Evolutionary conservation across 2,888 invertebrate genomes (phyloP), one percentile per base, ranked within the genome.

Genomic region (Alcis repandata): DNA sequence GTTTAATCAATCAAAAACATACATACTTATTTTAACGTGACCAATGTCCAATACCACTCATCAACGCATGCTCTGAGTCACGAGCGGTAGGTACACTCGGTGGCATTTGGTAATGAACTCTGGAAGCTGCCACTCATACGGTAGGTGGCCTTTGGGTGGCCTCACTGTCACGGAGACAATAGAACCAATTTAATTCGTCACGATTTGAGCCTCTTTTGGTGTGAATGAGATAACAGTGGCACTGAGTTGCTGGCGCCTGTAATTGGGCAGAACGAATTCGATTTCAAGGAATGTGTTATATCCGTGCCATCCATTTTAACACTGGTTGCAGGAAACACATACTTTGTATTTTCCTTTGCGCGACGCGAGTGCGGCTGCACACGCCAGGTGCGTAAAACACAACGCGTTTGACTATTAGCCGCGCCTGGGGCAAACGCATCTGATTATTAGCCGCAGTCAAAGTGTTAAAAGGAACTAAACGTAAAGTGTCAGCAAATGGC

Each of bases 141-240:
- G 62, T 33, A 45, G 51, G 45, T 59, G 49, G 54, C 64, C 64
- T 64, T 58, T 51, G 22, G 17, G 15, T 27, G 49, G 41, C 59
- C 64, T 64, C 43, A 1, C n/a, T 41, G 64, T 56, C 54, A 38
- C 15, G 45, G 45, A 57, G 51, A 65, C 60, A 65, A 65, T 56
- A 36, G 51, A 38, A 38, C 40, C 53, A 40, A 59, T 60, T 52
- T 56, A 32, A 60, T 38, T 11, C 19, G 32, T 56, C 65, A 65
- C 65, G 65, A 65, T 36, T 22, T 32, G 15, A 22, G 1, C 41
- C 20, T 46, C 41, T 58, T 53, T 48, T 41, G 41, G 46, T 20
- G 46, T 48, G 46, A 45, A 45, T 7, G 22, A 15, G 52, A 32
- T 45, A 19, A 40, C 20, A 43, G 22, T 40, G 53, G n/a, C n/a